Conservation (phyloP, 2,113 vertebrate genomes). For the Scatophagus argus region DNA sequence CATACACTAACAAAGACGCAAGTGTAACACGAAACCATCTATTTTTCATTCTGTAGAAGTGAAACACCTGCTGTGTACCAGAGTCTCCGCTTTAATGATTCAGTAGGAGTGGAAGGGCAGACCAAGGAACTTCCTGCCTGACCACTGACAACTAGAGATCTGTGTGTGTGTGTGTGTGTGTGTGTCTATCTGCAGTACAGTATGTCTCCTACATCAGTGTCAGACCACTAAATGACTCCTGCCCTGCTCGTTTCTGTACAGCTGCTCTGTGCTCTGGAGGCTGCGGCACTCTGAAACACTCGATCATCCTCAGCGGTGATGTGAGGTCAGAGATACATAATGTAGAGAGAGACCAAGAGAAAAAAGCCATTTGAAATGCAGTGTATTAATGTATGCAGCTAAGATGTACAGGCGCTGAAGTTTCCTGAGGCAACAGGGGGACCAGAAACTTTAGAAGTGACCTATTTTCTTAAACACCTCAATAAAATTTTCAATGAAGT, state of each 20-base stretch:
- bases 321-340: constrained; percentile 59
- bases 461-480: constrained; percentile 68
- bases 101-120: constrained; percentile 60
- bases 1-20: constrained; percentile 1
- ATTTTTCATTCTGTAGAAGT: constrained; percentile 59
- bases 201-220: constrained; percentile 27
- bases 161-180: constrained; percentile 1
- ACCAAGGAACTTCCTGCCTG: constrained; percentile 46
- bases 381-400: constrained; percentile 64
- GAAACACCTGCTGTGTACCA: constrained; percentile 58
- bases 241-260: constrained; percentile 21
- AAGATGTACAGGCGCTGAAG: constrained; percentile 44
- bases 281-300: constrained; percentile 2
- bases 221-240: constrained; percentile 17
- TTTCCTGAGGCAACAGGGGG: constrained; percentile 52
- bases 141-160: constrained; percentile 42
- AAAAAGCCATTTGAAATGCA: constrained; percentile 39
- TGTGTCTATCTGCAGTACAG: neutral
- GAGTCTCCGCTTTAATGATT: constrained; percentile 75
- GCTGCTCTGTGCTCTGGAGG: constrained; percentile 17
- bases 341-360: constrained; percentile 38
- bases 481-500: constrained; percentile 53
- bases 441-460: constrained; percentile 56
- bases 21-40: constrained; percentile 49
- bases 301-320: constrained; percentile 26